phyloP scores from a whole-genome alignment of 2,888 invertebrate species.

The Sphaerophoria taeniata region DNA sequence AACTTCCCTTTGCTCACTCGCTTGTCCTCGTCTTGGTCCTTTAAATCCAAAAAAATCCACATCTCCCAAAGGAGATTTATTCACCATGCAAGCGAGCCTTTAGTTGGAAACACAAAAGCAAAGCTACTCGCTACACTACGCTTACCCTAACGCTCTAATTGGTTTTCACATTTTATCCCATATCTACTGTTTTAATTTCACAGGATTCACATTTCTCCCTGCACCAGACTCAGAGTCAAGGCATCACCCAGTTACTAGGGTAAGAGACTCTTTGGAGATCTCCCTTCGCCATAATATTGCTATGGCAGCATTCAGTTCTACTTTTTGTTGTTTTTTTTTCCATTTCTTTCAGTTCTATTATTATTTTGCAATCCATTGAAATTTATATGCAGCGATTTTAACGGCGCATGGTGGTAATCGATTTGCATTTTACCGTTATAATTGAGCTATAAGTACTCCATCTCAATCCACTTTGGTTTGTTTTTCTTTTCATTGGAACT shows the following conservation, averaged over 20 bases:
- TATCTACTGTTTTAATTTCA: constrained; percentile 40
- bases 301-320: background rate
- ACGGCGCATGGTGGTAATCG: constrained; percentile 32
- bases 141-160: constrained; percentile 46
- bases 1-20: background rate
- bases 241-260: too few species aligned
- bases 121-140: background rate
- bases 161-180: constrained; percentile 44
- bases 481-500: background rate
- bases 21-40: background rate
- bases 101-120: background rate
- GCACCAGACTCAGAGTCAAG: too few species aligned
- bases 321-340: background rate
- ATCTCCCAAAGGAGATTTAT: constrained; percentile 32
- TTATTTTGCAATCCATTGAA: background rate
- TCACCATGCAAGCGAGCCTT: constrained; percentile 1
- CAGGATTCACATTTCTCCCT: background rate
- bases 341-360: background rate
- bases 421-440: constrained; percentile 65
- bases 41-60: background rate
- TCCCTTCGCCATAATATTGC: too few species aligned
- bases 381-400: background rate
- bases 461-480: background rate
- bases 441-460: constrained; percentile 48
- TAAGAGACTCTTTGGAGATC: too few species aligned